A percentile compares a stretch with the other conserved stretches of the same genome.
phyloP scores from a whole-genome alignment of 2,113 vertebrate species.

The Charina bottae region DNA sequence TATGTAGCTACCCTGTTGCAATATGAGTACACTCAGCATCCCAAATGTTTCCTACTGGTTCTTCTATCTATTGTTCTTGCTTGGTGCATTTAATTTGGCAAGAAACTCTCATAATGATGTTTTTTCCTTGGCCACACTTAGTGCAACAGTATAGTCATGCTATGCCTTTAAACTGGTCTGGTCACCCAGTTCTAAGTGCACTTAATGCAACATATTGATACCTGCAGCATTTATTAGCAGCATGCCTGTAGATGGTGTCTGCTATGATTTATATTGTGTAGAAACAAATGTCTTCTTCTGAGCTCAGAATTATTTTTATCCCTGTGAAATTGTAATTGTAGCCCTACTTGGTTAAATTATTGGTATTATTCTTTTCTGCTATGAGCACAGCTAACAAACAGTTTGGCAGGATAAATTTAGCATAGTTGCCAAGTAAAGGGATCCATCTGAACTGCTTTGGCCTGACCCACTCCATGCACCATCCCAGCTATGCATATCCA shows the following conservation, averaged over 20 bases:
- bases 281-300: neutral
- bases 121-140: constrained; percentile 55
- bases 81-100: constrained; percentile 69
- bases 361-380: neutral
- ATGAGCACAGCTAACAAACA: neutral
- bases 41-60: constrained; percentile 12
- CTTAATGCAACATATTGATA: neutral
- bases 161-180: neutral
- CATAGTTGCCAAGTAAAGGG: neutral
- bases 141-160: neutral
- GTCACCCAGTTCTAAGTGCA: neutral
- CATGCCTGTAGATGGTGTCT: neutral
- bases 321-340: neutral
- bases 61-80: constrained; percentile 61
- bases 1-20: neutral
- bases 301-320: neutral
- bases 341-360: neutral
- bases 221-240: neutral
- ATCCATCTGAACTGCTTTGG: constrained; percentile 4
- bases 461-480: neutral
- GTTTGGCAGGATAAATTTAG: neutral
- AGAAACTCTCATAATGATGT: constrained; percentile 68
- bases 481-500: constrained; percentile 14
- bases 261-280: neutral
- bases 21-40: neutral